Evolutionary conservation across 2,888 invertebrate species (phyloP).

Genomic region (Ptycholaimellus sp.): DNA sequence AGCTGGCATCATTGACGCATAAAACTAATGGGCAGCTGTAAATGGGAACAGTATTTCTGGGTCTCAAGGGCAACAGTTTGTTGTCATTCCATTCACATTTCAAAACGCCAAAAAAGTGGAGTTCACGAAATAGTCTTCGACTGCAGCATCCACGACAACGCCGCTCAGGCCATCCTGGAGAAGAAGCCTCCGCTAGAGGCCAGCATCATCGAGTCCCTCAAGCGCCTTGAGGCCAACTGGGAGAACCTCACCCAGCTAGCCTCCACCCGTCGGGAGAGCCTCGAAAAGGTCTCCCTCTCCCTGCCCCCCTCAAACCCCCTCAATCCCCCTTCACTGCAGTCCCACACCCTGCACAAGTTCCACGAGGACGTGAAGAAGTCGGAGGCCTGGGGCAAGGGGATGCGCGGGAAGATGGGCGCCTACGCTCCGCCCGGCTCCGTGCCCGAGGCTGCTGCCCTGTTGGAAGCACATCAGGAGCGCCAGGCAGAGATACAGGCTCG

Average conservation of each 20-base stretch:
- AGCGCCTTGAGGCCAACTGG: conserved; percentile 66
- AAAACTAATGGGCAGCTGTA: too few relatives aligned
- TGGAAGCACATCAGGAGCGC: conserved; percentile 69
- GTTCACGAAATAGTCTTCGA: too few relatives aligned
- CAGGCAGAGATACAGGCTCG: conserved; percentile 35
- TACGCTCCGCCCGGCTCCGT: conserved; percentile 56
- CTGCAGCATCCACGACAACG: conserved; percentile 19
- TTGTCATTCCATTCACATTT: too few relatives aligned
- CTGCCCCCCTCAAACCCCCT: too few relatives aligned
- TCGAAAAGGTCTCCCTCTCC: too few relatives aligned
- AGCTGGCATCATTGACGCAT: too few relatives aligned
- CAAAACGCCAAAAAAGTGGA: too few relatives aligned
- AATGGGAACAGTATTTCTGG: too few relatives aligned
- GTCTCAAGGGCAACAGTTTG: too few relatives aligned
- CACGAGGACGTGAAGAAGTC: conserved; percentile 52
- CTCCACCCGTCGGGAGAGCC: conserved; percentile 71
- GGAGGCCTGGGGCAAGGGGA: conserved; percentile 66
- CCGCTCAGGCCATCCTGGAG: conserved; percentile 49
- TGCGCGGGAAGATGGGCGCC: conserved; percentile 60
- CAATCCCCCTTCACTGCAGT: too few relatives aligned
- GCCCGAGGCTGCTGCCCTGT: conserved; percentile 55
- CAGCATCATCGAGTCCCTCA: conserved; percentile 37
- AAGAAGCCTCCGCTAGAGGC: conserved; percentile 11
- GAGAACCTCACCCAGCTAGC: conserved; percentile 78
- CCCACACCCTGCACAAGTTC: conserved; percentile 48